Evolutionary conservation across 2,888 invertebrate species (phyloP), one percentile per base, ranked within the genome.

Genomic region (Cordilura impudica): DNA sequence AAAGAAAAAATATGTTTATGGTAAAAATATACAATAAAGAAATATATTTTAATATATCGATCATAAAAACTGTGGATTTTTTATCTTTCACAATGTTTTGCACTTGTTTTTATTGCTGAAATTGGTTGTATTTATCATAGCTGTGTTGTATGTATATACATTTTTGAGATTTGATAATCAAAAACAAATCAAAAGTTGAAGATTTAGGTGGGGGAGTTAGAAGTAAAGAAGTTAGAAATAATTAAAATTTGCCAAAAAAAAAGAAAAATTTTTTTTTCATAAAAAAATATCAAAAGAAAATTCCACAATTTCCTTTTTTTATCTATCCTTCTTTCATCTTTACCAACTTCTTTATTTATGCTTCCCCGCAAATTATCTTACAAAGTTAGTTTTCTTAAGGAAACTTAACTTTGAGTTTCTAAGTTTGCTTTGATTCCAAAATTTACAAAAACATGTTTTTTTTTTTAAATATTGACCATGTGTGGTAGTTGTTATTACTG

Each of bases 401-500:
- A 39, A 6, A 26, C 26, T 4, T 39, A n/a, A 39, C n/a, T 39
- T 39, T 12, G 5, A 4, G n/a, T 39, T 39, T 39, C 4, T n/a
- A n/a, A n/a, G 56, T 72, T 76, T 80, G 71, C 63, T 69, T 65
- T 47, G 63, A 12, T 39, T 39, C 5, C 65, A 77, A 72, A 47
- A 76, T 61, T 70, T 65, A 54, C 69, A 70, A 70, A 23, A 47
- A 74, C 14, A 81, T 85, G 81, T 69, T 82, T 81, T 83, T 83
- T 82, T 79, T 84, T 79, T 81, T 60, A 49, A 26, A 61, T 69
- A 47, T 81, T 78, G 74, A 78, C 73, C 73, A 74, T 82, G 82
- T 76, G 78, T 81, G 79, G 76, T 81, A 83, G 73, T 78, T 78
- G 71, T 76, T 82, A 80, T 78, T 84, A 81, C 69, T 78, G 49